Evolutionary conservation across 1,140 invertebrate species (phyloP), one percentile per base, ranked within the genome.

Genomic region (Tachypleus tridentatus): DNA sequence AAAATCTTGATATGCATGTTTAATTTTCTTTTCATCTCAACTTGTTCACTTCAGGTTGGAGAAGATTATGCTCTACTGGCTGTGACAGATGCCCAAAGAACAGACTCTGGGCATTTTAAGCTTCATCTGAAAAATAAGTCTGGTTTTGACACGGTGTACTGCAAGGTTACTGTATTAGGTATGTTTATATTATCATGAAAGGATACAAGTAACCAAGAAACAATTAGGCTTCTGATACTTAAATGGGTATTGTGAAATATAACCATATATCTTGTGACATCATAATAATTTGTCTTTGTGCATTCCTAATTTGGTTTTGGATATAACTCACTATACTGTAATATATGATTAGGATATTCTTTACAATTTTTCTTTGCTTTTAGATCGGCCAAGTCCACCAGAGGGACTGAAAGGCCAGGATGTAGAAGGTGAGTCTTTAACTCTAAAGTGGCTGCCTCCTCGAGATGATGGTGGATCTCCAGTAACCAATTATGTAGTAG

Each of bases 401-500:
- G 86, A 87, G 71, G 90, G 91, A 79, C 83, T 92, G 11, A 84
- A 85, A 61, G 93, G 89, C 51, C 89, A 94, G 70, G 94, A 99
- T 74, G 93, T 98, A 72, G 90, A 87, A 64, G 96, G 94, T 4
- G 95, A 98, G 77, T 87, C 93, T 50, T 83, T 98, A 29, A 97
- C 93, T 0, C 79, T 99, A 4, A 91, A 87, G 78, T 99, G 97
- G 97, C 88, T 87, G 73, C 89, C 95, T 71, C 96, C 97, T 3
- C 91, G 89, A 72, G 91, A 94, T 76, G 95, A 97, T 75, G 95
- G 94, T 29, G 96, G 97, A 29, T 88, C 91, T 51, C 88, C 91
- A 49, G 85, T 99, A 63, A 95, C 91, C 4, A 98, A 98, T 74
- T 99, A 99, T 74, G 87, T 97, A 57, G 85, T 99, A 61, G 97